phyloP scores from a whole-genome alignment of 2,888 invertebrate genomes.

The Seladonia tumulorum region DNA sequence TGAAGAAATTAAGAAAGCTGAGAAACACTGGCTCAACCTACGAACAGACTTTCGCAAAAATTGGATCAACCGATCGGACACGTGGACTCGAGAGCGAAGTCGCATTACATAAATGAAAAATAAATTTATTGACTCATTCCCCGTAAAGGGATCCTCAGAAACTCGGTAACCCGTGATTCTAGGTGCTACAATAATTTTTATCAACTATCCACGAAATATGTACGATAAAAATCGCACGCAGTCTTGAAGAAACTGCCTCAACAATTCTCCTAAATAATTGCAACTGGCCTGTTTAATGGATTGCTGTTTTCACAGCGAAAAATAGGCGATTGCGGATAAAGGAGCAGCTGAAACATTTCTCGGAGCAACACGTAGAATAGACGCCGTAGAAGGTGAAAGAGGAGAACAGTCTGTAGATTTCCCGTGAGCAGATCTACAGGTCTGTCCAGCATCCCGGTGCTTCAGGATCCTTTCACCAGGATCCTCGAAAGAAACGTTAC shows the following conservation, averaged over 20 bases:
- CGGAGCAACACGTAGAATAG: background rate
- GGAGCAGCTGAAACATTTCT: background rate
- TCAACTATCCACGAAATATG: background rate
- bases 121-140: too few species aligned
- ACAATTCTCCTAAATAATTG: background rate
- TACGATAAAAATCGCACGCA: background rate
- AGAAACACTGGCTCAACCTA: background rate
- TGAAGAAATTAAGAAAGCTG: background rate
- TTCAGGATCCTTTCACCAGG: slow-evolving; percentile 58
- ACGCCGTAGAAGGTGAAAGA: background rate
- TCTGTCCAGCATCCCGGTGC: slow-evolving; percentile 18
- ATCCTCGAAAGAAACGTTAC: slow-evolving; percentile 29
- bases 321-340: background rate
- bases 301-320: too few species aligned
- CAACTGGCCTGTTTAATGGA: background rate
- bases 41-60: background rate
- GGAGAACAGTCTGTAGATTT: background rate
- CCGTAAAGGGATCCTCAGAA: too few species aligned
- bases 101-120: too few species aligned
- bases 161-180: too few species aligned
- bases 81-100: too few species aligned
- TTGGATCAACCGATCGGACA: background rate
- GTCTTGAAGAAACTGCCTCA: too few species aligned
- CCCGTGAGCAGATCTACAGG: background rate
- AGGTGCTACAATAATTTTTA: too few species aligned